A percentile compares a stretch with the other conserved stretches of the same genome.
Conservation (phyloP, 2,888 invertebrate species). For the Andrena praecox region DNA sequence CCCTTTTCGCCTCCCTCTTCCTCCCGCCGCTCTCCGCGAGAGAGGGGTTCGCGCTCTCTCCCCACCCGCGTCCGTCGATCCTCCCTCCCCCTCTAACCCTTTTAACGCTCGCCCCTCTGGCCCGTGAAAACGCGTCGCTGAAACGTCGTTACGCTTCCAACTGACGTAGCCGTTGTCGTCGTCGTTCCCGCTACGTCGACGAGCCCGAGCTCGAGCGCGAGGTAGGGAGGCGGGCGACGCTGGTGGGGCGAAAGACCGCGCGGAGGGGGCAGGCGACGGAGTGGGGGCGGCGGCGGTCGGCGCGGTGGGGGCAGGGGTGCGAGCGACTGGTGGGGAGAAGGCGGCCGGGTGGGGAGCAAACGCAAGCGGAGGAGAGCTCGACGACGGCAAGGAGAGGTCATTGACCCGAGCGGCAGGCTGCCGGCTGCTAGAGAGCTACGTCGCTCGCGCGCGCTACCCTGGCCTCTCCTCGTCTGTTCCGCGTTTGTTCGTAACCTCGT, state of each 20-base stretch:
- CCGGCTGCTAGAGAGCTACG: conserved; percentile 84
- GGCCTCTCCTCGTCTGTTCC: conserved; percentile 78
- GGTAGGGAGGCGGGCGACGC: neutral
- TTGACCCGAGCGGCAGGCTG: conserved; percentile 84
- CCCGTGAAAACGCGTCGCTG: conserved; percentile 29
- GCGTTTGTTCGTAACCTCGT: conserved; percentile 81
- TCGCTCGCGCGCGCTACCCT: conserved; percentile 74
- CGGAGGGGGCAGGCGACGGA: conserved; percentile 9
- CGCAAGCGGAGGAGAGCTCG: conserved; percentile 78
- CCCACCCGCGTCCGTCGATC: neutral
- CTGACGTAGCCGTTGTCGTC: conserved; percentile 44
- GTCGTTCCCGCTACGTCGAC: conserved; percentile 40
- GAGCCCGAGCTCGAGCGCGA: conserved; percentile 33
- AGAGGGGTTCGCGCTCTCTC: conserved; percentile 2
- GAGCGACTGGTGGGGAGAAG: conserved; percentile 28
- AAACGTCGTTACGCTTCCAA: conserved; percentile 53
- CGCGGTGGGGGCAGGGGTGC: conserved; percentile 17
- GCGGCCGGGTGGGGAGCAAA: conserved; percentile 57
- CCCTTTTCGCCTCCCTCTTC: conserved; percentile 19
- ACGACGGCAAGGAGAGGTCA: conserved; percentile 83
- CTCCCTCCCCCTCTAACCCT: conserved; percentile 29
- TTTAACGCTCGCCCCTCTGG: conserved; percentile 51
- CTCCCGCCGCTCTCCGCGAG: neutral
- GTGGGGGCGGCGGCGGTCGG: neutral
- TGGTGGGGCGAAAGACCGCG: neutral